Evolutionary conservation across 2,113 vertebrate species (phyloP).

Genomic region (Myotis brandtii): DNA sequence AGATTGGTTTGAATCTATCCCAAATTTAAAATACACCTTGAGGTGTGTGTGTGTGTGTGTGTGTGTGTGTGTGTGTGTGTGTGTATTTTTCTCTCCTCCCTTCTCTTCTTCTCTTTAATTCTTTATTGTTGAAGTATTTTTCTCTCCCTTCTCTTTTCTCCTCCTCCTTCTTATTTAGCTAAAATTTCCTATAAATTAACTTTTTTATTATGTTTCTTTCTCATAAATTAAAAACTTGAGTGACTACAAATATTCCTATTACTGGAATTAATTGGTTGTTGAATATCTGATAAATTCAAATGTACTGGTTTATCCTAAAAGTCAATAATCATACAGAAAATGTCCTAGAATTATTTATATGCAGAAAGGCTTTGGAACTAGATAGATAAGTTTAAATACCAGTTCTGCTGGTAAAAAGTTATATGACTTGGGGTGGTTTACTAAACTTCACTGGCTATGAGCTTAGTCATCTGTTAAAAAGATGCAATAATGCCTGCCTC

Average conservation of each 20-base stretch:
- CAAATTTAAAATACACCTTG: constrained; percentile 10
- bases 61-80: neutral
- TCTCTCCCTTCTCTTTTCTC: neutral
- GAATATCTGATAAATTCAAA: constrained; percentile 30
- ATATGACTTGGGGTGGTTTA: neutral
- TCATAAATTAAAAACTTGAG: constrained; percentile 24
- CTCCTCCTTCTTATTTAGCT: neutral
- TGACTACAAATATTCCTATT: neutral
- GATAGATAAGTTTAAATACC: neutral
- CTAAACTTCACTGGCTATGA: neutral
- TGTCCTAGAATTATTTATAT: neutral
- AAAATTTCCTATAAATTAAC: neutral
- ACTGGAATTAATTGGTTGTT: constrained; percentile 41
- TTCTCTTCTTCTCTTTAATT: too few relatives aligned
- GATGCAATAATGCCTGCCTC: neutral
- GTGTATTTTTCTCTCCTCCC: neutral
- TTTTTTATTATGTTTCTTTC: constrained; percentile 52
- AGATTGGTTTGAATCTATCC: neutral
- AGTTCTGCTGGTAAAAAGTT: neutral
- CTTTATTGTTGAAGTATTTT: too few relatives aligned
- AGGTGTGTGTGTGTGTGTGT: neutral
- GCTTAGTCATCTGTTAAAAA: constrained; percentile 7
- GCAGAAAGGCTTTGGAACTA: neutral
- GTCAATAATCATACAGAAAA: constrained; percentile 39
- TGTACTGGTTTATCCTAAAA: constrained; percentile 43